phyloP scores from a whole-genome alignment of 2,113 vertebrate genomes.

The Gopherus flavomarginatus region DNA sequence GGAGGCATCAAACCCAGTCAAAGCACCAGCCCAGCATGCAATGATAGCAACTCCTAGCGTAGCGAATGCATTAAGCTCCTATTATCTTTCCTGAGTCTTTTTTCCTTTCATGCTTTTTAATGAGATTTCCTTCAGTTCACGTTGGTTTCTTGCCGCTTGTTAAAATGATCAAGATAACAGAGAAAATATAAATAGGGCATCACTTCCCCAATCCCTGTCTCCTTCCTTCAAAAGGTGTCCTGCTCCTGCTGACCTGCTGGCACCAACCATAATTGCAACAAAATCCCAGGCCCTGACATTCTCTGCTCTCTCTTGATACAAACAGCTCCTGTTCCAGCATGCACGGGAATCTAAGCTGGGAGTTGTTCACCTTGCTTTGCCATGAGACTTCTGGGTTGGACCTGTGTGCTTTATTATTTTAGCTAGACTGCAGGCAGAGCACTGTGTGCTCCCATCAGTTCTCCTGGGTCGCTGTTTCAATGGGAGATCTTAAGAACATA shows the following conservation, averaged over 20 bases:
- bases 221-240: not conserved
- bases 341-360: not conserved
- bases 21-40: not conserved
- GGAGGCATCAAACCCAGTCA: not conserved
- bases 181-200: not conserved
- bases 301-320: not conserved
- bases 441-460: not conserved
- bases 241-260: not conserved
- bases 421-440: not conserved
- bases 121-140: not conserved
- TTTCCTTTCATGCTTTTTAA: too few relatives aligned
- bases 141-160: not conserved
- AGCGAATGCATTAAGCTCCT: not conserved
- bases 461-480: not conserved
- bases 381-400: not conserved
- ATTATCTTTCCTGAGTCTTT: too few relatives aligned
- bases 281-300: not conserved
- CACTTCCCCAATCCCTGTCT: not conserved
- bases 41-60: not conserved
- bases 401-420: not conserved
- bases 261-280: not conserved
- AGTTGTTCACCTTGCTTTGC: not conserved
- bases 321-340: not conserved
- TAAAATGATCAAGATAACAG: not conserved
- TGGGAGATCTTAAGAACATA: not conserved